Evolutionary conservation across 2,888 invertebrate genomes (phyloP), one percentile per base, ranked within the genome.

Genomic region (Anthrax anthrax): DNA sequence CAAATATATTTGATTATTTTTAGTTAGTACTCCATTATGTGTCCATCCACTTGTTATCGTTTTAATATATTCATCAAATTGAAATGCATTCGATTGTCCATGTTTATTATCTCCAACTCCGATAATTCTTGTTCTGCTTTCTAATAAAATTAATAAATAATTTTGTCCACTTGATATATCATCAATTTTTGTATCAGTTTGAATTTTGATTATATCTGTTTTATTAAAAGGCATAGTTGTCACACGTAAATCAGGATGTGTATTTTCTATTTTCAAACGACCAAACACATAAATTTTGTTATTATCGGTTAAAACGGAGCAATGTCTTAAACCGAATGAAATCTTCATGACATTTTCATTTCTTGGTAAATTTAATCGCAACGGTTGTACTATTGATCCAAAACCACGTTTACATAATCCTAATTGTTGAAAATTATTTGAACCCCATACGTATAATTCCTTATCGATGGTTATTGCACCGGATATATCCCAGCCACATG

Each of bases 401-500:
- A 66, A 66, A 13, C 64, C 65, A 2, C 65, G 60, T 44, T 65
- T 63, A 60, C 72, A 75, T 29, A 81, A 68, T 14, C 87, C 87
- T 45, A 88, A 67, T 60, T 88, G 87, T 18, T 85, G 83, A 61
- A 79, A 80, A 50, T 72, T 72, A 63, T 88, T 88, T 18, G 85
- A 84, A 6, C 91, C 90, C 89, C 89, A 90, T 3, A 81, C 80
- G 67, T 80, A 81, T 2, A 89, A 64, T 46, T 76, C 72, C 42
- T 80, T 76, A 51, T 77, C 75, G 57, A 76, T 72, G 19, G 83
- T 78, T 18, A 87, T 72, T 38, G 81, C 86, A 54, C 82, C 80
- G 47, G 84, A 84, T 53, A 80, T 80, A 59, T 87, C 84, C 86
- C 87, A 87, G n/a, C 87, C 87, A 55, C 84, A 82, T 34, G 77